Conservation (phyloP, 2,113 vertebrate genomes). For the Candoia aspera region DNA sequence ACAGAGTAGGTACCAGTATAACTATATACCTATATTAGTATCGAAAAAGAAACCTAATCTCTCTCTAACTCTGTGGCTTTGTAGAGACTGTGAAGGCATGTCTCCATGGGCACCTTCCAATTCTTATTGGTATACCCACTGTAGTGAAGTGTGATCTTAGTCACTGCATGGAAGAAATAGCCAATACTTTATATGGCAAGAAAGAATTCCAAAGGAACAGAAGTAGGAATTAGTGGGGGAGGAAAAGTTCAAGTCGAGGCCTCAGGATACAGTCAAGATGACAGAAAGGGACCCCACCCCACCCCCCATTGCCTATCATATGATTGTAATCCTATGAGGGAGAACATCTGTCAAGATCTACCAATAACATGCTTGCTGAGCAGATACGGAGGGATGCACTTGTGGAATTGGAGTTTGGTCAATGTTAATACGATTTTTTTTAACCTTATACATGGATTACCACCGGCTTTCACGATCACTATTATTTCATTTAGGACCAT, state of each 20-base stretch:
- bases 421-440: background rate
- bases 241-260: background rate
- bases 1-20: background rate
- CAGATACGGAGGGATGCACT: background rate
- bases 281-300: background rate
- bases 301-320: background rate
- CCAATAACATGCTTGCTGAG: background rate
- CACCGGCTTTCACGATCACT: background rate
- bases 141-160: background rate
- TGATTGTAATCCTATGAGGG: background rate
- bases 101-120: background rate
- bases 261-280: background rate
- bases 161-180: background rate
- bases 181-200: background rate
- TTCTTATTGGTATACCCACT: background rate
- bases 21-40: background rate
- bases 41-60: background rate
- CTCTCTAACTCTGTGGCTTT: background rate
- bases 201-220: background rate
- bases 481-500: background rate
- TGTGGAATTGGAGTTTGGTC: background rate
- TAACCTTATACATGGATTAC: background rate
- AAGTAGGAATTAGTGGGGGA: background rate
- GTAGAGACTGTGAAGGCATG: background rate
- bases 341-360: background rate